Conservation (phyloP, 2,888 invertebrate genomes). For the Dasysyrphus albostriatus region DNA sequence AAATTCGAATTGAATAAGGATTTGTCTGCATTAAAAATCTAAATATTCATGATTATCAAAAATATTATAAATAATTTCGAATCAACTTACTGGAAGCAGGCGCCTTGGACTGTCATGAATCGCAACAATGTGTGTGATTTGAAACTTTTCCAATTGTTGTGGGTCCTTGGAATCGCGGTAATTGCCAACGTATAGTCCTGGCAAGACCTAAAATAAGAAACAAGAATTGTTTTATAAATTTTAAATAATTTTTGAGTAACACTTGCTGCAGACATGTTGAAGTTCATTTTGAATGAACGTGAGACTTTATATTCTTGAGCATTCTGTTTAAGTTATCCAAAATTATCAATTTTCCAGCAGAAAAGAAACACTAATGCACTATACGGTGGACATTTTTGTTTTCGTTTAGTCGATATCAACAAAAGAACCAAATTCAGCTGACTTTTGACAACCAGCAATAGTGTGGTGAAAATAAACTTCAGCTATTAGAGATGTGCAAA, state of each 20-base stretch:
- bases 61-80: not conserved
- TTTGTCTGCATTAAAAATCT: not conserved
- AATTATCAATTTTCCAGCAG: not conserved
- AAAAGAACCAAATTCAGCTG: not conserved
- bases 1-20: not conserved
- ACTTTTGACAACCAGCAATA: too few relatives aligned
- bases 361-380: not conserved
- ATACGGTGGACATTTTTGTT: not conserved
- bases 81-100: conserved; percentile 89
- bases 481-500: conserved; percentile 1
- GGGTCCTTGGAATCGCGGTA: conserved; percentile 97
- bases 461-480: conserved; percentile 3
- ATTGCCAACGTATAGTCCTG: conserved; percentile 97
- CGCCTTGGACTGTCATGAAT: conserved; percentile 97
- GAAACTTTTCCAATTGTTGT: conserved; percentile 93
- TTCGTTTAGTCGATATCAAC: not conserved
- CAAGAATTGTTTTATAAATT: not conserved
- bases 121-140: conserved; percentile 97
- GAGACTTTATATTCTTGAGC: not conserved
- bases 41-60: too few relatives aligned
- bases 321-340: not conserved
- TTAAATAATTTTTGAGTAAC: not conserved
- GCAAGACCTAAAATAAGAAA: conserved; percentile 89
- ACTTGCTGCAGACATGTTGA: conserved; percentile 80
- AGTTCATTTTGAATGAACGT: conserved; percentile 77